phyloP scores from a whole-genome alignment of 1,140 invertebrate species.

The Aphelenchoides avenae region DNA sequence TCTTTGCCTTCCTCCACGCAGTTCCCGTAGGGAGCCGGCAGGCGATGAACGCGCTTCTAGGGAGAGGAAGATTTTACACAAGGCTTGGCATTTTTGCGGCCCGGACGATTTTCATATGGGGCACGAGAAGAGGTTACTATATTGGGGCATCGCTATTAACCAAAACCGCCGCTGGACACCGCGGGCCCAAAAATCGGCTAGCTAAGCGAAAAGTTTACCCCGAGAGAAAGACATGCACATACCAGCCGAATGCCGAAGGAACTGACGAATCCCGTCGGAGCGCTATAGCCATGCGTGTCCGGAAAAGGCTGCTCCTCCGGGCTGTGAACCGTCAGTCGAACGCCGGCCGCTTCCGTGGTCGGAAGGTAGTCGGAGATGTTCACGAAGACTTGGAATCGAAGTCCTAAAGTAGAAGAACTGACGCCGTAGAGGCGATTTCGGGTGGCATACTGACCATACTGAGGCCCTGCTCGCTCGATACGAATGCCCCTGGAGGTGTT shows the following conservation, averaged over 20 bases:
- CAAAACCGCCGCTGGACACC: too few species aligned
- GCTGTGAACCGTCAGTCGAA: slow-evolving; percentile 53
- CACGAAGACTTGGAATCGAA: slow-evolving; percentile 58
- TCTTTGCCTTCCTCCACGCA: slow-evolving; percentile 50
- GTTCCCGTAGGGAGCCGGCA: slow-evolving; percentile 56
- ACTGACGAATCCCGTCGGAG: slow-evolving; percentile 56
- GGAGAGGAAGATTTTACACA: too few species aligned
- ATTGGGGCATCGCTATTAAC: too few species aligned
- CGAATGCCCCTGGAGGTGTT: slow-evolving; percentile 49
- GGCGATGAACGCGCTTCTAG: slow-evolving; percentile 51
- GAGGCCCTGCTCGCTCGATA: slow-evolving; percentile 51
- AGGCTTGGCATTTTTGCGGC: too few species aligned
- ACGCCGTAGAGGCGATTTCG: too few species aligned
- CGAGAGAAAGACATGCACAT: too few species aligned
- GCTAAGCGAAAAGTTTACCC: too few species aligned
- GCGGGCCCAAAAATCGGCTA: too few species aligned
- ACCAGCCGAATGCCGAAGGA: slow-evolving; percentile 56
- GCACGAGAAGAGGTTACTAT: too few species aligned
- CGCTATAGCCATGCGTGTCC: slow-evolving; percentile 54
- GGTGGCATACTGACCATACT: slow-evolving; percentile 38
- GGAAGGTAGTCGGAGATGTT: slow-evolving; percentile 58
- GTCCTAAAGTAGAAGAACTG: slow-evolving; percentile 33
- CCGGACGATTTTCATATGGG: slow-evolving; percentile 4
- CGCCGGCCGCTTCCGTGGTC: slow-evolving; percentile 57
- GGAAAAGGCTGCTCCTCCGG: slow-evolving; percentile 51